Base-by-base conservation (phyloP, 2,888 invertebrate species). In the Drosophila aldrichi region DNA sequence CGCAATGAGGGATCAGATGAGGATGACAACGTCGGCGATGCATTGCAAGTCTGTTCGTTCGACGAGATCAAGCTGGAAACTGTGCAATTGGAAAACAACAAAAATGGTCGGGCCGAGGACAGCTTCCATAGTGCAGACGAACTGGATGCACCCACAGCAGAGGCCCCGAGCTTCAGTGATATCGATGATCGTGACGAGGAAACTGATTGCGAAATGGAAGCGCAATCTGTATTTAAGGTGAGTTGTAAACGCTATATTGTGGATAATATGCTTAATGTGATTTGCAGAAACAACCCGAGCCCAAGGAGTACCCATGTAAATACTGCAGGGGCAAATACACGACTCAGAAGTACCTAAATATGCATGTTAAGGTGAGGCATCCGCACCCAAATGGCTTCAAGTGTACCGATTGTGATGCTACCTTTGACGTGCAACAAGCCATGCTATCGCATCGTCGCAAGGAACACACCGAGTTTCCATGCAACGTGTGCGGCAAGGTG, bases 401-500 rank as follows among this genome's bases (percentile, higher is more conserved):
- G 63, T 90, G 90, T 55, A 55, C n/a, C 16, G 78, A 80, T 32
- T 90, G 90, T 38, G 61, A 68, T 7, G 79, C 74, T 25, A 71
- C 62, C 16, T 90, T 88, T 18, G 67, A 80, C 34, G 76, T 70
- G 40, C 79, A 82, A n/a, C 89, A 86, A 3, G 79, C 84, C 0
- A 22, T 90, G 55, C 62, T 72, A 20, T 41, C 81, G 7, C 90
- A 90, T 58, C 72, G 77, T 1, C 80, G 79, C 32, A 89, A 84
- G 54, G 63, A 43, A n/a, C 91, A 90, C 29, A 80, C 79, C 2
- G 77, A 77, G 9, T 91, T 77, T 43, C 57, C 54, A 2, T 90
- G 90, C 48, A 69, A 72, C 5, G 60, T 79, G 14, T 91, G 90
- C 56, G 73, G 77, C 18, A 91, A 90, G 70, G 69, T 83, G 22